Evolutionary conservation across 2,797 vertebrate species (phyloP), one percentile per base, ranked within the genome.

Genomic region (Acrossocheilus fasciatus): DNA sequence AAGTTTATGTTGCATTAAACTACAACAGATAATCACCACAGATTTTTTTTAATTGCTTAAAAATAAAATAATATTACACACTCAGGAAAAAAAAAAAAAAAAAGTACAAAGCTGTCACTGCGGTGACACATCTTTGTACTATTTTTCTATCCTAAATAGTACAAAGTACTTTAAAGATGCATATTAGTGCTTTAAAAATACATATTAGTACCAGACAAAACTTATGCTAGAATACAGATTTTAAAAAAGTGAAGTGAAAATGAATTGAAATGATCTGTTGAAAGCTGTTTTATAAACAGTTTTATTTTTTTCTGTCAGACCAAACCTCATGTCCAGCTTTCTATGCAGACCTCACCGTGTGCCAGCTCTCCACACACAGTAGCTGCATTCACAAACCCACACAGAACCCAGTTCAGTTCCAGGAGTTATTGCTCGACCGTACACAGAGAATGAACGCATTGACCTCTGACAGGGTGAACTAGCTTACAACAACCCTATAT

Each of bases 391-490:
- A 52, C 52, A 30, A 75, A 50, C 59, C 57, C 85, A 81, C 77
- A 43, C 41, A 39, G 80, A 83, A 84, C 43, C 6, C 36, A 77
- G 84, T 89, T 73, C 75, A 64, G 77, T 54, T 57, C 72, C 79
- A 69, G 36, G 12, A 66, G 70, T 86, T 64, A 12, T 36, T 45
- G 41, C 34, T n/a, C 17, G 12, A 74, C 77, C 23, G 50, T 41
- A 39, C n/a, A 45, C 26, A 36, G 72, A 57, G 70, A 50, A 84
- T 50, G 15, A 75, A 75, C 20, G 1, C 17, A 8, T 18, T 76
- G 57, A 84, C 45, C 43, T 41, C 43, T 26, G 1, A 76, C 14
- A 84, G 1, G 4, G 39, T 62, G 39, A 36, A 74, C 54, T n/a
- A 47, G 30, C 30, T 23, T 66, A 83, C 43, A 84, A 36, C 23